These are phyloP conservation scores for Drosophila triauraria DNA, from an alignment of 1,140 invertebrate species.

Conservation along the genomic window DNA sequence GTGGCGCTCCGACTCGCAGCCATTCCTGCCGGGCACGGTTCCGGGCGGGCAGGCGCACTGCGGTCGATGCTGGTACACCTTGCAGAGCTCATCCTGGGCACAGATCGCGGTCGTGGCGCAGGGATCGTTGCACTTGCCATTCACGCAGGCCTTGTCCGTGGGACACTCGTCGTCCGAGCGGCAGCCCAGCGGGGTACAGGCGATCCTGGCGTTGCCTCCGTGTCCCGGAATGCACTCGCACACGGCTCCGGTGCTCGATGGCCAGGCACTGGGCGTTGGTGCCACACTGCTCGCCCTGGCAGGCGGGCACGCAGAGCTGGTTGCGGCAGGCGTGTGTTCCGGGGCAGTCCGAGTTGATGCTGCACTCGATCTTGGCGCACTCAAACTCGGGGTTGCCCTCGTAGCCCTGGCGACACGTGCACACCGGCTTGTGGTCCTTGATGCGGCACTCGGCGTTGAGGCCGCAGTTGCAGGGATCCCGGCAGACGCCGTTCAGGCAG, in stretches of 20 bases:
- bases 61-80: constrained; percentile 90
- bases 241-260: constrained; percentile 89
- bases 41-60: constrained; percentile 93
- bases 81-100: constrained; percentile 89
- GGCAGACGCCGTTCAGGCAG: constrained; percentile 92
- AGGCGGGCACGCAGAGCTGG: constrained; percentile 91
- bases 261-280: constrained; percentile 91
- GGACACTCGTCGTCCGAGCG: constrained; percentile 91
- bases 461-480: constrained; percentile 93
- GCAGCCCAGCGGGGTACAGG: constrained; percentile 92
- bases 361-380: constrained; percentile 90
- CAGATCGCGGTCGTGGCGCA: constrained; percentile 89
- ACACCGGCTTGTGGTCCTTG: constrained; percentile 93
- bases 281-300: constrained; percentile 90
- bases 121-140: constrained; percentile 91
- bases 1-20: constrained; percentile 88
- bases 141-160: constrained; percentile 91
- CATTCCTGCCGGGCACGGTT: constrained; percentile 89
- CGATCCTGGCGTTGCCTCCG: constrained; percentile 91
- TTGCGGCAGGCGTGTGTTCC: constrained; percentile 92
- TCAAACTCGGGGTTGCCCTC: constrained; percentile 92
- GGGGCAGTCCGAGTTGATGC: constrained; percentile 90
- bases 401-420: constrained; percentile 92
- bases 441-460: constrained; percentile 92
- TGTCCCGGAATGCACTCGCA: constrained; percentile 93